These are phyloP conservation scores for Petrophora chlorosata DNA, from an alignment of 2,888 invertebrate species.

Conservation along the genomic window DNA sequence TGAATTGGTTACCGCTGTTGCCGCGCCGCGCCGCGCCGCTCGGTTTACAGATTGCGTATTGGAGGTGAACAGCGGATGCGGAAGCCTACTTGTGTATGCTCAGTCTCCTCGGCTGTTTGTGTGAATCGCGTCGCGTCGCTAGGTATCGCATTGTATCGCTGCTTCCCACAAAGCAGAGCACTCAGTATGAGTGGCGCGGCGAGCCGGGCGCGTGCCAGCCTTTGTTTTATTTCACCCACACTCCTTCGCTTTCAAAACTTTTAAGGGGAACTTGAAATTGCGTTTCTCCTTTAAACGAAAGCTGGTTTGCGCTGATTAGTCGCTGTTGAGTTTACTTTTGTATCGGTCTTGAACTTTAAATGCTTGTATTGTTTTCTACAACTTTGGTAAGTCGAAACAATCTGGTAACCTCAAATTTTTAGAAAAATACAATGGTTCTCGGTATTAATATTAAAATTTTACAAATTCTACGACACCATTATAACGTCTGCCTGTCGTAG, in stretches of 20 bases:
- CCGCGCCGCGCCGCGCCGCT: conserved; percentile 34
- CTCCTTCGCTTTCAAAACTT: conserved; percentile 77
- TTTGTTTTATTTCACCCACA: conserved; percentile 82
- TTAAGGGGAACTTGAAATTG: conserved; percentile 76
- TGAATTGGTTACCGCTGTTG: conserved; percentile 21
- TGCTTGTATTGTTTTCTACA: conserved; percentile 19
- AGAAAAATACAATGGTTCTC: not conserved
- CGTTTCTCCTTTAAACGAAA: conserved; percentile 69
- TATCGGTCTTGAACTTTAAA: conserved; percentile 24
- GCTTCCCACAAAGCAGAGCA: conserved; percentile 79
- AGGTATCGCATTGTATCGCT: conserved; percentile 73
- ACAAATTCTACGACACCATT: too few species aligned
- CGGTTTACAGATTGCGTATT: conserved; percentile 51
- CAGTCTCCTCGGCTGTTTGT: conserved; percentile 42
- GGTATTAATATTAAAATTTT: too few species aligned
- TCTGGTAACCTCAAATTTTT: not conserved
- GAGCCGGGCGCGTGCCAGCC: conserved; percentile 75
- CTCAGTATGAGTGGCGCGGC: conserved; percentile 78
- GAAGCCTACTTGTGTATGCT: conserved; percentile 48
- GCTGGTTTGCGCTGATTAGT: conserved; percentile 68
- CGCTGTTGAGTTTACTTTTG: conserved; percentile 42
- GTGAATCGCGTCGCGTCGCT: conserved; percentile 30
- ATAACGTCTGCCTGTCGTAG: too few species aligned
- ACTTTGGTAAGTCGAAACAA: not conserved
- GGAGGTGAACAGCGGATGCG: conserved; percentile 26